Evolutionary conservation across 1,140 invertebrate species (phyloP), one percentile per base, ranked within the genome.

Genomic region (Mercenaria mercenaria): DNA sequence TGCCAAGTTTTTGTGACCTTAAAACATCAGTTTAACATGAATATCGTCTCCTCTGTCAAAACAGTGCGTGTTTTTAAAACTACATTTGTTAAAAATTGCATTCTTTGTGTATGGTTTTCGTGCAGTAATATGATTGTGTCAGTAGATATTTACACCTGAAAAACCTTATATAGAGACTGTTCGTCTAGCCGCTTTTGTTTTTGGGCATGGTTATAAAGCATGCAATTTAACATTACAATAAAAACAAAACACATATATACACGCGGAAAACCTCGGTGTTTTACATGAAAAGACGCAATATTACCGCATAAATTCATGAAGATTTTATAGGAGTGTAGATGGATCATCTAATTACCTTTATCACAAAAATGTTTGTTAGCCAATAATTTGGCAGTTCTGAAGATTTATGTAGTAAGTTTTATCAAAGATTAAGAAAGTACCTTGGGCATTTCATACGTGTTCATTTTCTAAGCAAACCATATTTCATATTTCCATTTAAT

Each of bases 131-230:
- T 59, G 47, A 56, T 79, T 50, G 76, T 79, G 76, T 32, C 76
- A 37, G n/a, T 37, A 34, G 76, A 79, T 79, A 52, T 56, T 79
- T 52, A 79, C 76, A 56, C 43, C 26, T 79, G 41, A 79, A 56
- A 50, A 4, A 47, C 11, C 56, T 50, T 37, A 56, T 18, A 37
- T n/a, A 76, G 4, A 32, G 1, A 26, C 26, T 26, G 0, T 26
- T 50, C 0, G 76, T 79, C 76, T 79, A 79, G 76, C 56, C 76
- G 13, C 0, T 26, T 32, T 79, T 79, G 76, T 79, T 79, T 79
- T 76, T 79, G n/a, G 18, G 29, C 32, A 52, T 50, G 50, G 15
- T 29, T 20, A 79, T 50, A 29, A 26, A 29, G 1, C 74, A 23
- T 77, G 74, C 50, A 77, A 13, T 26, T 29, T 47, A 77, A 13